Base-by-base conservation (phyloP, 2,113 vertebrate species). In the Syngnathoides biaculeatus region DNA sequence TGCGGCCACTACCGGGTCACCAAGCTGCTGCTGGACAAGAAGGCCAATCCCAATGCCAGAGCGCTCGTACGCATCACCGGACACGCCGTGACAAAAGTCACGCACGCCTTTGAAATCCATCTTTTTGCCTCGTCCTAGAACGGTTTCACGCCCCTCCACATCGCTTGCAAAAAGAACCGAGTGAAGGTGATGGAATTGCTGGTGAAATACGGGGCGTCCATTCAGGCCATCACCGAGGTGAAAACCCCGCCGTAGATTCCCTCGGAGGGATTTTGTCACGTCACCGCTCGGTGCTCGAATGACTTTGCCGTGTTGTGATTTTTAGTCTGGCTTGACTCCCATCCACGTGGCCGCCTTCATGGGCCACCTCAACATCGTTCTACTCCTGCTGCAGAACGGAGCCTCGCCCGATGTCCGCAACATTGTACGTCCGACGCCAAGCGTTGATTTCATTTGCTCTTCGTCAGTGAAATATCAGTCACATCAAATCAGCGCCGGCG, bases 101-200 rank as follows among this genome's bases (percentile, higher is more conserved):
- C 39, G 22, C 17, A 30, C 11, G 15, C 39, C 10, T 13, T 60
- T 48, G n/a, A 64, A 47, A 50, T 12, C 17, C 8, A 13, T 22
- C 17, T 48, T 65, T 47, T 63, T 68, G 11, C 73, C 24, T 69
- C 10, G 42, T 42, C 74, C 89, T 90, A 95, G 93, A 99, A 99
- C 76, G 97, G 97, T 86, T 99, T 99, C 90, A 99, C 97, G 86
- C 97, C 97, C 72, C 95, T 99, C 86, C 97, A 99, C 89, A 99
- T 99, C 82, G 97, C 97, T 87, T 99, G 97, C 91, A 99, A 99
- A 94, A 99, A 99, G 94, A 99, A 99, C 90, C 91, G 97, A 87
- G 96, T 99, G 90, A 99, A 99, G 91, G 97, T 99, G 91, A 99
- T 99, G 96, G 97, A 99, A 87, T 94, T 99, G 82, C 91, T 99